These are phyloP conservation scores for Amiota minor DNA, from an alignment of 2,888 invertebrate genomes.

Conservation along the genomic window DNA sequence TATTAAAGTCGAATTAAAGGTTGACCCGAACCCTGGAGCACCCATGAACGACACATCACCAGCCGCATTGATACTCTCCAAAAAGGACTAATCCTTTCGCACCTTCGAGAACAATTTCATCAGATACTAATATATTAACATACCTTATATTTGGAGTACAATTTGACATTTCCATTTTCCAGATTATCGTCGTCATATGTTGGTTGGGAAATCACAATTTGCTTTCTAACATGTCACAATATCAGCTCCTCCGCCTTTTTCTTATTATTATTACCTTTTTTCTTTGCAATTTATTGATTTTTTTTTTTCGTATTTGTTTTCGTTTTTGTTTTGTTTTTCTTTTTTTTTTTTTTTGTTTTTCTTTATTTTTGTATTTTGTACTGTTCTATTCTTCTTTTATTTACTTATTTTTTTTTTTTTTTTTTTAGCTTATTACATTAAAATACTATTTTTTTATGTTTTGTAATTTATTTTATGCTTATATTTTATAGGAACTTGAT, in stretches of 20 bases:
- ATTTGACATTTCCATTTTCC: too few relatives aligned
- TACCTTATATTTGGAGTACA: too few relatives aligned
- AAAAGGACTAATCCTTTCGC: too few relatives aligned
- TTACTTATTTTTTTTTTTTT: not conserved
- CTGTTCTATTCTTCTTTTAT: constrained; percentile 8
- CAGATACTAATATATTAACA: too few relatives aligned
- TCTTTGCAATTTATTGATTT: constrained; percentile 20
- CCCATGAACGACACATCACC: too few relatives aligned
- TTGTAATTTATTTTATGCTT: constrained; percentile 42
- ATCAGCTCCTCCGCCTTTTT: not conserved
- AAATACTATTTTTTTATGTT: not conserved
- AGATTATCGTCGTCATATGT: too few relatives aligned
- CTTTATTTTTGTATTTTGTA: constrained; percentile 38
- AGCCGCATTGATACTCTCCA: too few relatives aligned
- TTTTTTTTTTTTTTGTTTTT: constrained; percentile 44
- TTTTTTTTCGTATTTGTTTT: constrained; percentile 22
- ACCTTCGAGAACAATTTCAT: too few relatives aligned
- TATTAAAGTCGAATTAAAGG: too few relatives aligned
- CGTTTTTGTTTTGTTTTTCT: constrained; percentile 54
- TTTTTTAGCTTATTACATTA: not conserved
- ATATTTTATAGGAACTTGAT: constrained; percentile 60
- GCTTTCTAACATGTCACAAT: not conserved
- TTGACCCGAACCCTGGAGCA: too few relatives aligned
- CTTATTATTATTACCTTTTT: not conserved
- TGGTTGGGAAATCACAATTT: constrained; percentile 4